Conservation (phyloP, 2,797 vertebrate genomes). For the Sarcoramphus papa region DNA sequence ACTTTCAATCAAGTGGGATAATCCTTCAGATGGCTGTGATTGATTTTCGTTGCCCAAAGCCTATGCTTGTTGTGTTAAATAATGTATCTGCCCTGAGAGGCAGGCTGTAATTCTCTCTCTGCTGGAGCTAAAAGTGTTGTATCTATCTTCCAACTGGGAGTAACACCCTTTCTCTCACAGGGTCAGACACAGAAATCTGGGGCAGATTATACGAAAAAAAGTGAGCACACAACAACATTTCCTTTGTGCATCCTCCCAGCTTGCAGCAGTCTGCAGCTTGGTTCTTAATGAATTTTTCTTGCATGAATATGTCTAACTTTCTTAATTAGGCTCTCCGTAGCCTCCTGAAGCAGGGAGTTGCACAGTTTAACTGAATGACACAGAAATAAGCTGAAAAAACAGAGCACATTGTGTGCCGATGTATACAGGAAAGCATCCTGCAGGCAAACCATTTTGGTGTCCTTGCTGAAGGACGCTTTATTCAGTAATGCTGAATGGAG, state of each 20-base stretch:
- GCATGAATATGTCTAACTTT: neutral
- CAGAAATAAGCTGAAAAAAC: neutral
- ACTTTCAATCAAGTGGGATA: constrained; percentile 6
- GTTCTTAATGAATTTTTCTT: neutral
- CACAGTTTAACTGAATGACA: neutral
- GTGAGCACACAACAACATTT: neutral
- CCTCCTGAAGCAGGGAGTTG: neutral
- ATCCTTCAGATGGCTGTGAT: neutral
- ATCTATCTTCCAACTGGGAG: neutral
- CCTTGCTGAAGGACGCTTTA: neutral
- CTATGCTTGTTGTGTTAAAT: constrained; percentile 26
- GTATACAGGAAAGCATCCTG: neutral
- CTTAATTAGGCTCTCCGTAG: neutral
- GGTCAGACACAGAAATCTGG: neutral
- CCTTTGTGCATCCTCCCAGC: neutral
- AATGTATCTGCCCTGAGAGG: neutral
- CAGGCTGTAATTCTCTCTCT: neutral
- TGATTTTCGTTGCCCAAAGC: constrained; percentile 6
- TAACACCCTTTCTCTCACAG: neutral
- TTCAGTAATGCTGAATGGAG: neutral
- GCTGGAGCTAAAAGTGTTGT: neutral
- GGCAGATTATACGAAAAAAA: neutral
- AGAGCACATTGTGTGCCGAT: neutral
- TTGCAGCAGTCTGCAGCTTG: neutral
- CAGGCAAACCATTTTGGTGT: neutral